phyloP scores from a whole-genome alignment of 1,140 invertebrate genomes.

The Solen grandis region DNA sequence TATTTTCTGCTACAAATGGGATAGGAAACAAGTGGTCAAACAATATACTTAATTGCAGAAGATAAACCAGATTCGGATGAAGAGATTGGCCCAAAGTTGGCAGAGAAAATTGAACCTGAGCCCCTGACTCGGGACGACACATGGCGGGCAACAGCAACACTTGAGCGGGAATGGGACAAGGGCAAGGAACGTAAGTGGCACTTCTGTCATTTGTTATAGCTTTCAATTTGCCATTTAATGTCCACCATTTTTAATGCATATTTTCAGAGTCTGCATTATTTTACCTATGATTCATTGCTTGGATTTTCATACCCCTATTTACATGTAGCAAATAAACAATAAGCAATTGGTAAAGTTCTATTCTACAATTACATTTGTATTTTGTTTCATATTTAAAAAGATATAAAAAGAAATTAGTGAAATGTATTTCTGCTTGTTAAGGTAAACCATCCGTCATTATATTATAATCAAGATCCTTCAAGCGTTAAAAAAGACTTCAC shows the following conservation, averaged over 20 bases:
- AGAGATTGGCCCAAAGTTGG: constrained; percentile 55
- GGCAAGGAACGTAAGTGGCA: constrained; percentile 68
- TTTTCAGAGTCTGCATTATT: neutral
- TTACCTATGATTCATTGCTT: neutral
- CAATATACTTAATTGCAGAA: no score
- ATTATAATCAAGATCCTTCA: no score
- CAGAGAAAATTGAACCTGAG: constrained; percentile 43
- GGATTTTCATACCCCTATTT: neutral
- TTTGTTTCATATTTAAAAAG: no score
- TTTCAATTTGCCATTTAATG: neutral
- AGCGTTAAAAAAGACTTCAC: no score
- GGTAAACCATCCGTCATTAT: no score
- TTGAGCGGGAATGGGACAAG: constrained; percentile 73
- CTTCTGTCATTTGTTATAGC: constrained; percentile 1
- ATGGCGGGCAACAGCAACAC: constrained; percentile 54
- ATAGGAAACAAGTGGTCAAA: no score
- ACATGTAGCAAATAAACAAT: neutral
- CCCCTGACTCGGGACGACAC: constrained; percentile 61
- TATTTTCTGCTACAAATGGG: no score
- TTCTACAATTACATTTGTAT: neutral
- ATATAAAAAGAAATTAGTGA: no score
- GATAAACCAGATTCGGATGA: constrained; percentile 11
- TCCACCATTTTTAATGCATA: neutral
- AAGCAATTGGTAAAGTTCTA: no score
- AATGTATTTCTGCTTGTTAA: no score